These are phyloP conservation scores for Pachyramphus minor DNA, from an alignment of 2,113 vertebrate species.

Conservation along the genomic window DNA sequence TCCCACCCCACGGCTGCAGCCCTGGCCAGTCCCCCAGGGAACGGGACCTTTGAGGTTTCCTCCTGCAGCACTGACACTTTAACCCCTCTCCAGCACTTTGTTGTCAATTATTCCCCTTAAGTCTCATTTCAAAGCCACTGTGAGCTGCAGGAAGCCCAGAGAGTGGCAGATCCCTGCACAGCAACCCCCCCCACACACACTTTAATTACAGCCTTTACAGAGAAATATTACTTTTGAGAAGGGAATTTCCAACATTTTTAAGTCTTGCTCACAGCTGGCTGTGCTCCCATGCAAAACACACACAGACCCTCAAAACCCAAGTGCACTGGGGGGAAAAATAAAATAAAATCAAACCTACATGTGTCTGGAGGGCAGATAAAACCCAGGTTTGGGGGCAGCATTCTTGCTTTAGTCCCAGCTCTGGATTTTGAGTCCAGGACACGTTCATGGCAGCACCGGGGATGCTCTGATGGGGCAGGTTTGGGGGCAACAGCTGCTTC, in stretches of 20 bases:
- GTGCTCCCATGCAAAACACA: not conserved
- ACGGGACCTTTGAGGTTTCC: not conserved
- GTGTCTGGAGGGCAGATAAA: not conserved
- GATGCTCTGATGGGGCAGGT: not conserved
- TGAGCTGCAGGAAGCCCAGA: not conserved
- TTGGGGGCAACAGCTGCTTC: not conserved
- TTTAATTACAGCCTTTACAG: not conserved
- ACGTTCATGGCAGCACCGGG: accelerated
- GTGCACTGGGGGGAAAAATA: not conserved
- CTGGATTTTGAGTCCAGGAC: not conserved
- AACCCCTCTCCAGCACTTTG: not conserved
- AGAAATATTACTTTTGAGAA: not conserved
- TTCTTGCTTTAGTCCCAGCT: not conserved
- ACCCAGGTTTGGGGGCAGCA: not conserved
- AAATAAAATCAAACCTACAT: not conserved
- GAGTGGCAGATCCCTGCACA: not conserved
- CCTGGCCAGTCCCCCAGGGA: not conserved
- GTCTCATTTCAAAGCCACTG: not conserved
- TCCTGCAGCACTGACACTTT: not conserved
- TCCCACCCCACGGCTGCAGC: not conserved
- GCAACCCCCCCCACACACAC: not conserved
- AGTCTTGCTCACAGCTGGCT: not conserved
- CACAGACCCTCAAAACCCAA: not conserved
- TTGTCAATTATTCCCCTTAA: not conserved
- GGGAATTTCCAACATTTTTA: not conserved